Base-by-base conservation (phyloP, 2,113 vertebrate genomes). In the Sylvietta virens region DNA sequence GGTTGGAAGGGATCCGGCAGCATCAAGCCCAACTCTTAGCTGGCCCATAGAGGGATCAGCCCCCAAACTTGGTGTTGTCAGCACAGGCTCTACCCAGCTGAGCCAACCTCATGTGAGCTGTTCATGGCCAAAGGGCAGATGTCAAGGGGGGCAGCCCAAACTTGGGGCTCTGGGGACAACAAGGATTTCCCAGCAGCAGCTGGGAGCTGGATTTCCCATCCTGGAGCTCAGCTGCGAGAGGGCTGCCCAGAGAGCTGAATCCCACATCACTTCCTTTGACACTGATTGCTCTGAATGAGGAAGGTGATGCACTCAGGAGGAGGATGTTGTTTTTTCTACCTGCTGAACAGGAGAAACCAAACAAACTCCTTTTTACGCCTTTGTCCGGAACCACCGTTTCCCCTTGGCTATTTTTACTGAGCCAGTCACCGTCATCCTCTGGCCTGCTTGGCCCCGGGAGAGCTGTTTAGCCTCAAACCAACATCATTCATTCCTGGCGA, bases 271-370 rank as follows among this genome's bases (percentile, higher is more conserved):
- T 83, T 86, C 14, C 1, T 57, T 22, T 60, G 64, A 14, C 20
- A 5, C 31, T 4, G 33, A 31, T 72, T 71, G 47, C 51, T 18
- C 54, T 13, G n/a, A 40, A 13, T 9, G 67, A 40, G 40, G 64
- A 60, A 83, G 84, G n/a, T 28, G 73, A 45, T 78, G 67, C 54
- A 8, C 72, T 22, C 24, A 51, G 40, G 69, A 78, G 73, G 50
- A 83, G 27, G 69, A 70, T 87, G 69, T 67, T 64, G 42, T 15
- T 74, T 69, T 92, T 89, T 4, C 35, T 91, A 93, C 92, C 94
- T 86, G 90, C 85, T 67, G 57, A 93, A 53, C 61, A 65, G 82
- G 79, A 96, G 93, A 69, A 77, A 65, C 71, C 53, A 74, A 77
- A 87, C 82, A 42, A 86, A 53, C 62, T 60, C 48, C 82, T 72